A percentile compares a stretch with the other conserved stretches of the same genome.
Conservation (phyloP, 2,797 vertebrate genomes). For the Gallinago solitaria region DNA sequence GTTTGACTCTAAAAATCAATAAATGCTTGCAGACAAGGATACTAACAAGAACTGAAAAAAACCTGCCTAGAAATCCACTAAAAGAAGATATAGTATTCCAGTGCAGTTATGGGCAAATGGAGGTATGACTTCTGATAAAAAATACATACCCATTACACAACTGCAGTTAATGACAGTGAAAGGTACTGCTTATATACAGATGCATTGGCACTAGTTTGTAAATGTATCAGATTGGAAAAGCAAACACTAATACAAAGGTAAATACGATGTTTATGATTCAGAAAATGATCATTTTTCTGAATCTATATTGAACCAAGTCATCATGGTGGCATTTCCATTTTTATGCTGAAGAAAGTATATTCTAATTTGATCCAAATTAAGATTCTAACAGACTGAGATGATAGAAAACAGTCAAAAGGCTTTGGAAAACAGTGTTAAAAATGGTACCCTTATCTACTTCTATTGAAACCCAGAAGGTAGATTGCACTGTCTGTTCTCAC, state of each 20-base stretch:
- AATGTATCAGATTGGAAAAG: not conserved
- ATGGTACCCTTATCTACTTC: not conserved
- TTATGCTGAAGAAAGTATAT: accelerated
- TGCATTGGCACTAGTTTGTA: not conserved
- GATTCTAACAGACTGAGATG: not conserved
- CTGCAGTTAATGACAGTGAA: not conserved
- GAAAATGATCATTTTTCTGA: not conserved
- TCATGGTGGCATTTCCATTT: not conserved
- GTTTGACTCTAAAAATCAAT: not conserved
- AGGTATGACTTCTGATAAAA: not conserved
- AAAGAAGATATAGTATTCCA: not conserved
- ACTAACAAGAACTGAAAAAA: not conserved
- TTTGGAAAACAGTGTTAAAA: not conserved
- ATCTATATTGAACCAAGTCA: not conserved
- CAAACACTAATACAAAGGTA: not conserved
- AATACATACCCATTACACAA: not conserved
- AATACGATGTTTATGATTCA: not conserved
- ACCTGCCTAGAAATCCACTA: not conserved
- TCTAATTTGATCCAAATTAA: not conserved
- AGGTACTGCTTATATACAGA: not conserved
- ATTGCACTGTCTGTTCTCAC: not conserved
- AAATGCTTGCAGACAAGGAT: not conserved
- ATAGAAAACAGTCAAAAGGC: not conserved
- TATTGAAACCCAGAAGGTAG: not conserved
- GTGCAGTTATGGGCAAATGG: not conserved